Base-by-base conservation (phyloP, 2,888 invertebrate species). In the Dasysyrphus albostriatus region DNA sequence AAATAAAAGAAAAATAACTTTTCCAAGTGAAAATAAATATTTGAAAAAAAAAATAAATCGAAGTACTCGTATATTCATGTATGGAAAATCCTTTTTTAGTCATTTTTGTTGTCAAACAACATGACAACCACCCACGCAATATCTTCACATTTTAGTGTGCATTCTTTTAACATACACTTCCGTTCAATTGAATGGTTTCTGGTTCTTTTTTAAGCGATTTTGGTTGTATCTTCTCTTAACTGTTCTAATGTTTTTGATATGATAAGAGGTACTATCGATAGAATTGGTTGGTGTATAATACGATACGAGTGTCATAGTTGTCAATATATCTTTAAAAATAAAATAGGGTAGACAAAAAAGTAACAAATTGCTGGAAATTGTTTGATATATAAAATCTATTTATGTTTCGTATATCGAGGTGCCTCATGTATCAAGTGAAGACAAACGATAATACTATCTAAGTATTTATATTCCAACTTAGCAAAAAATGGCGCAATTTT, bases 1-100 rank as follows among this genome's bases (percentile, higher is more conserved):
- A 44, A 32, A 42, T 8, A 29, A 42, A 29, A 29, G 8, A 0
- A 9, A 19, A 10, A 12, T 29, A n/a, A 34, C 19, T 14, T 65
- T 32, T 47, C 12, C 16, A 65, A 65, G 44, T 16, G 37, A 44
- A 44, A 47, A n/a, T 49, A 32, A 65, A 44, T 49, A 32, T 47
- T 19, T 49, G 16, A 5, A 14, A 14, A 63, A 37, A 44, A 9
- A 29, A 49, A n/a, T n/a, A n/a, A 67, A 6, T 67, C 19, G 14
- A 16, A 16, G 16, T 19, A 67, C n/a, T n/a, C 3, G 24, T 24
- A 24, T 24, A 24, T 67, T 49, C 49, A 34, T 37, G 34, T 37
- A 16, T 49, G 67, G 19, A 67, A 49, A 49, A 49, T 67, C 19
- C 14, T 49, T 49, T 65, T 65, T 19, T 37, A 67, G 10, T 10